Base-by-base conservation (phyloP, 2,888 invertebrate species). In the Pyralis farinalis region DNA sequence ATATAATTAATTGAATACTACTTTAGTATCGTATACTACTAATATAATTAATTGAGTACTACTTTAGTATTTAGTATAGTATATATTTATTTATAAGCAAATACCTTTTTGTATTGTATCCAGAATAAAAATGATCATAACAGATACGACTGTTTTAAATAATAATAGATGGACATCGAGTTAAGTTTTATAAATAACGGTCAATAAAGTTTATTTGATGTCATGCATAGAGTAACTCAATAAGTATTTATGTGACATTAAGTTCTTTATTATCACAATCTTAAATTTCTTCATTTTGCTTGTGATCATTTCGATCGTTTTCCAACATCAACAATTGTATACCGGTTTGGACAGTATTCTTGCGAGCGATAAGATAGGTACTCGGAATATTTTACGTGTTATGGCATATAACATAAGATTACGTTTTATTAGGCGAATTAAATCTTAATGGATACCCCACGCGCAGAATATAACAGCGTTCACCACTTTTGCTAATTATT, bases 81-180 rank as follows among this genome's bases (percentile, higher is more conserved):
- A n/a, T n/a, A n/a, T 33, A 34, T 38, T 43, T 40, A 38, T 45
- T 42, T 42, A 52, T 11, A 29, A 27, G 27, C 25, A 22, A 27
- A 35, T 35, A 12, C 16, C 20, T 32, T 6, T 27, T 27, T 35
- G 12, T 12, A 35, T 47, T 52, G 27, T 16, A 16, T 4, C 4
- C 3, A 16, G 16, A 16, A 16, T 16, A 16, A 16, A 27, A 27
- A 35, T 25, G 7, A 25, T 25, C 1, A 7, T 25, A 27, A 12
- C 25, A 35, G 27, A n/a, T 35, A 12, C 1, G 12, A 12, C 12
- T 27, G n/a, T n/a, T 27, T 12, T 35, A 25, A 32, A 16, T 16
- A 10, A 25, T 25, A 34, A 34, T 7, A n/a, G 12, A 12, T 25
- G 16, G 32, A 5, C 27, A 27, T 11, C 10, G 12, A 27, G 25